Conservation (phyloP, 2,888 invertebrate species). For the Ganaspis brasiliensis region DNA sequence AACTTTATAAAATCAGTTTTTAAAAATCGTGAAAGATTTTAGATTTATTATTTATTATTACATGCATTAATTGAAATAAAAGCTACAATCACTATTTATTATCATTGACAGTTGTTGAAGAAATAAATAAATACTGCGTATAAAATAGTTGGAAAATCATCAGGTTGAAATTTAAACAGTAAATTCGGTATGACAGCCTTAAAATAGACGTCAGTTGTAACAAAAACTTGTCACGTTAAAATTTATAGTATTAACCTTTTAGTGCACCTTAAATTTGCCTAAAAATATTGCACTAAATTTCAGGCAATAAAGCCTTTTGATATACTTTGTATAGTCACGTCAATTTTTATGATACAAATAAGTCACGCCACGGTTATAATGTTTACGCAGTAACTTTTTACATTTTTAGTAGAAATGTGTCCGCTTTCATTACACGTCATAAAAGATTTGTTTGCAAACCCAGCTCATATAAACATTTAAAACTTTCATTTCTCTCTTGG, state of each 20-base stretch:
- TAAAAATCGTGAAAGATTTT: too few species aligned
- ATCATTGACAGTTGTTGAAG: too few species aligned
- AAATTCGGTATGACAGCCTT: neutral
- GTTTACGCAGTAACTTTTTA: conserved; percentile 5
- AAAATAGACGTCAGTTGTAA: neutral
- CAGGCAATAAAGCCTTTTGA: neutral
- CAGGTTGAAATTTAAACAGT: neutral
- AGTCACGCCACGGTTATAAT: conserved; percentile 12
- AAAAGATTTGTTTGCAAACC: neutral
- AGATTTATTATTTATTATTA: too few species aligned
- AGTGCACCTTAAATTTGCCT: neutral
- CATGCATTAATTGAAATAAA: too few species aligned
- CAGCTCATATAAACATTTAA: too few species aligned
- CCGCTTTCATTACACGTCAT: neutral
- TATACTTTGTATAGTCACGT: neutral
- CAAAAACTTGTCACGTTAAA: neutral
- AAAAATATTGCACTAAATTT: neutral
- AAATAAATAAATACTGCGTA: too few species aligned
- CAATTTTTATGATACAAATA: neutral
- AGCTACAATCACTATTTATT: too few species aligned
- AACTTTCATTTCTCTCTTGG: too few species aligned
- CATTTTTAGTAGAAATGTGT: too few species aligned
- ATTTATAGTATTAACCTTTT: conserved; percentile 1
- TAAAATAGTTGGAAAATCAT: too few species aligned
- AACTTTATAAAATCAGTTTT: neutral